A percentile compares a stretch with the other conserved stretches of the same genome.
Evolutionary conservation across 1,140 invertebrate genomes (phyloP).

Genomic region (Cyclina sinensis): DNA sequence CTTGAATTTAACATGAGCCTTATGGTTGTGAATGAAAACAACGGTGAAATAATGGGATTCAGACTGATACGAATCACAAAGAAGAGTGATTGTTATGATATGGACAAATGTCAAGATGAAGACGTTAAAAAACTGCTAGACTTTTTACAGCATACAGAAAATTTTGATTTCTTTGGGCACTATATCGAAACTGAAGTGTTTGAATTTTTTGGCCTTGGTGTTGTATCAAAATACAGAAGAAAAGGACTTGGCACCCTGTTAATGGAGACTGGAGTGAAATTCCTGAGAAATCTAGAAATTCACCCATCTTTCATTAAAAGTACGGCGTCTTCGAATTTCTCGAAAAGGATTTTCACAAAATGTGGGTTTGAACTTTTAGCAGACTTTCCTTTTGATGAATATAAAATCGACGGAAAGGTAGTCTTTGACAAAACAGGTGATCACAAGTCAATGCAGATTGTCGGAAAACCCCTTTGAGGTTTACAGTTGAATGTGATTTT

Average conservation of each 20-base stretch:
- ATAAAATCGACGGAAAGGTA: neutral
- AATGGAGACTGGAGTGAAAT: conserved; percentile 8
- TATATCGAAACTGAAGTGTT: neutral
- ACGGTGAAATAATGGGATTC: conserved; percentile 6
- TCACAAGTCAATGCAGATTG: conserved; percentile 4
- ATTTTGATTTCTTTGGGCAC: neutral
- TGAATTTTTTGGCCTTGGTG: conserved; percentile 33
- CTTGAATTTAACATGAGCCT: neutral
- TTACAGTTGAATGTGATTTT: too few relatives aligned
- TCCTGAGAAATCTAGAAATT: neutral
- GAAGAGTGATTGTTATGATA: neutral
- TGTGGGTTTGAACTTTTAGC: neutral
- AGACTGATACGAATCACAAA: neutral
- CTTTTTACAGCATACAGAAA: neutral
- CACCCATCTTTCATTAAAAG: neutral
- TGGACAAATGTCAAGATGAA: neutral
- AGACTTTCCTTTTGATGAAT: neutral
- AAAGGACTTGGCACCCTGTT: neutral
- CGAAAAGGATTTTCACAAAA: neutral
- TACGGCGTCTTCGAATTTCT: neutral
- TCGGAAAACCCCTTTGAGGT: neutral
- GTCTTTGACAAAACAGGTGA: conserved; percentile 24
- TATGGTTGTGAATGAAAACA: neutral
- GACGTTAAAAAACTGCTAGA: neutral
- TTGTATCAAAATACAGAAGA: neutral